These are phyloP conservation scores for Blastomussa wellsi DNA, from an alignment of 92 coral and sea anemone species.

Conservation along the genomic window DNA sequence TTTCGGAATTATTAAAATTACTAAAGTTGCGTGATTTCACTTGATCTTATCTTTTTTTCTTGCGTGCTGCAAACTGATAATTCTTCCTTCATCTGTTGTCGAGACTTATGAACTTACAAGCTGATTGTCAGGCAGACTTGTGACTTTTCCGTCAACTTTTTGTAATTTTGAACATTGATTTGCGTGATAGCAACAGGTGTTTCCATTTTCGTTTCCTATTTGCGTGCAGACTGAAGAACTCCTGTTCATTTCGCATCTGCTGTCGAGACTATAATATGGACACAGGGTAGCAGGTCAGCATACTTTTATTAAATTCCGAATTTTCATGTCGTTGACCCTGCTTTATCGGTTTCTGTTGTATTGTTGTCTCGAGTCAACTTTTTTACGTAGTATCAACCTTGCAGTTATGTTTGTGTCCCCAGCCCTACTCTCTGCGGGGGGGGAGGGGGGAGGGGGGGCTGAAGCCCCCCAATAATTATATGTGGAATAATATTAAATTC, in stretches of 20 bases:
- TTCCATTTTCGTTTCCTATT: not conserved
- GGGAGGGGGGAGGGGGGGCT: too few species aligned
- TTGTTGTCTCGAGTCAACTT: too few species aligned
- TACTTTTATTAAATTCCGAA: not conserved
- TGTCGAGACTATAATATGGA: not conserved
- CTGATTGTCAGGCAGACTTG: constrained; percentile 5
- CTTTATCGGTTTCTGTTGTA: too few species aligned
- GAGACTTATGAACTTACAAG: not conserved
- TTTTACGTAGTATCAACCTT: too few species aligned
- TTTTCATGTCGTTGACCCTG: not conserved
- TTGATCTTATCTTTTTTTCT: not conserved
- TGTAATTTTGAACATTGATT: not conserved
- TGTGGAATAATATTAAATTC: too few species aligned
- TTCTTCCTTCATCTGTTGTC: not conserved
- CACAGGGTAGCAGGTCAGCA: not conserved
- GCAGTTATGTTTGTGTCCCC: too few species aligned
- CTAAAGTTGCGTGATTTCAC: constrained; percentile 18
- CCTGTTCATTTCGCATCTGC: not conserved
- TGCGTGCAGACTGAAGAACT: not conserved
- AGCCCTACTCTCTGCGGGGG: too few species aligned
- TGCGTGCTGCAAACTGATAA: not conserved
- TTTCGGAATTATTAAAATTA: not conserved
- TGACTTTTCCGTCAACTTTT: not conserved
- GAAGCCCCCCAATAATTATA: too few species aligned
- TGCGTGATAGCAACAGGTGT: not conserved